Evolutionary conservation across 2,888 invertebrate genomes (phyloP), one percentile per base, ranked within the genome.

Genomic region (Catocala fraxini): DNA sequence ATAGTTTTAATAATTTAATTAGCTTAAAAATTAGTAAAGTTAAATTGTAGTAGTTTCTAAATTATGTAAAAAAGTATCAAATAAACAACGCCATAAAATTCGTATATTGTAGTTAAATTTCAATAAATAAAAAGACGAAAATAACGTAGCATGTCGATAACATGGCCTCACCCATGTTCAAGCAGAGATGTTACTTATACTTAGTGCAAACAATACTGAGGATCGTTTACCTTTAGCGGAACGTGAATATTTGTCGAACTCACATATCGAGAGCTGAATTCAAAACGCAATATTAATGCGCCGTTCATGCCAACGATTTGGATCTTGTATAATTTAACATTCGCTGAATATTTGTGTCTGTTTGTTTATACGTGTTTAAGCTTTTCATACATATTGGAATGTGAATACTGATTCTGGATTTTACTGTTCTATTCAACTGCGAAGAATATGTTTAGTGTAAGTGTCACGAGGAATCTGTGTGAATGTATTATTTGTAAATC

Each of bases 261-360:
- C 59, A 59, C 56, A 65, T 71, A 65, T 76, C 72, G 65, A 74
- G 66, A 61, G 68, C 65, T 67, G 71, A 80, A 79, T 80, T 78
- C 76, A 71, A 75, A 81, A 77, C 68, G 70, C 65, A 74, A 73
- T 75, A 77, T 73, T 73, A 75, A 77, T 75, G 70, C 68, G 70
- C 60, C 41, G 71, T 69, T 74, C 75, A 78, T 79, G 82, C 81
- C 82, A 80, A 77, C 68, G 73, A 75, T 81, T 80, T 71, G 58
- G 68, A 79, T 78, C 74, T 69, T 63, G 73, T 68, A 81, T 79
- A 70, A 69, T 72, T 71, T 68, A 68, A 70, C 76, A 73, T 73
- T 70, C 56, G 56, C 60, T 70, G 68, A 70, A 74, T 70, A 73
- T 56, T 70, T 75, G 70, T 54, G 63, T 70, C 49, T 63, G 65